Evolutionary conservation across 1,140 invertebrate genomes (phyloP).

Genomic region (Tetragnatha versicolor): DNA sequence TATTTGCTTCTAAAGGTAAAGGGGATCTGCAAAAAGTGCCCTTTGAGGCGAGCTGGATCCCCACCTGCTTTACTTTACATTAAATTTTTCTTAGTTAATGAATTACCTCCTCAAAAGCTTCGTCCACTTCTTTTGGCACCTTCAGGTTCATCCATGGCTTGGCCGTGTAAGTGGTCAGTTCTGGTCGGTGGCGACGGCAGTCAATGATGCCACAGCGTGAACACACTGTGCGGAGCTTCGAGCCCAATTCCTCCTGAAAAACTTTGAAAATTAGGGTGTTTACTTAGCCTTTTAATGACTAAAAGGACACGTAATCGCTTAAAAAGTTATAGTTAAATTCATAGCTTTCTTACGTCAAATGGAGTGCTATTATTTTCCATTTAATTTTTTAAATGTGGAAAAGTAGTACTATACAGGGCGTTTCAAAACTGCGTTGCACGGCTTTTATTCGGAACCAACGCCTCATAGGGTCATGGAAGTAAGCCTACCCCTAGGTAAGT

Average conservation of each 20-base stretch:
- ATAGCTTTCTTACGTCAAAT: not conserved
- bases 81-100: too few species aligned
- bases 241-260: not conserved
- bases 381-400: not conserved
- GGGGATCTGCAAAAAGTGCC: too few species aligned
- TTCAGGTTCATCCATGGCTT: slow-evolving; percentile 74
- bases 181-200: slow-evolving; percentile 61
- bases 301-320: not conserved
- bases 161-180: slow-evolving; percentile 64
- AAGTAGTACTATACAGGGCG: not conserved
- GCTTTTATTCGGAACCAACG: too few species aligned
- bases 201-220: slow-evolving; percentile 58
- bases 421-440: too few species aligned
- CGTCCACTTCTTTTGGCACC: slow-evolving; percentile 72
- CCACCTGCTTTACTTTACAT: too few species aligned
- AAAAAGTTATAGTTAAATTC: not conserved
- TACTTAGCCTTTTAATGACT: not conserved
- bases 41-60: too few species aligned
- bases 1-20: too few species aligned
- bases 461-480: too few species aligned
- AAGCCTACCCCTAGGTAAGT: too few species aligned
- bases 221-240: slow-evolving; percentile 40
- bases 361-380: not conserved
- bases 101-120: slow-evolving; percentile 75
- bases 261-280: not conserved